Conservation (phyloP, 2,113 vertebrate species). For the Oreochromis aureus region DNA sequence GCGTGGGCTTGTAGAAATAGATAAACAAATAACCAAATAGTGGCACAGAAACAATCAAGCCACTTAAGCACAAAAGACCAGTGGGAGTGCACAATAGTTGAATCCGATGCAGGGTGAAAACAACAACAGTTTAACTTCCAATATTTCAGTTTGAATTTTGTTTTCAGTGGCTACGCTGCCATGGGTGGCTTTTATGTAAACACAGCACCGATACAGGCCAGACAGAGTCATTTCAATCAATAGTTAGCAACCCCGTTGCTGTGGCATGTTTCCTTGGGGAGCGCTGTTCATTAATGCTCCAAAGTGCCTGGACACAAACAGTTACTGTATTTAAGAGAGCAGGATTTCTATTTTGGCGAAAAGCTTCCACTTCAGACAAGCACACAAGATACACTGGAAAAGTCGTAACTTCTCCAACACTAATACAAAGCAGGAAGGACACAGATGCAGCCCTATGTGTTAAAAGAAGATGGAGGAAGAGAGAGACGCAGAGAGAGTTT, state of each 20-base stretch:
- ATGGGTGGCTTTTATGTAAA: constrained; percentile 34
- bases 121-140: constrained; percentile 24
- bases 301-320: constrained; percentile 29
- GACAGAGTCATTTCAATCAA: constrained; percentile 54
- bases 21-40: constrained; percentile 45
- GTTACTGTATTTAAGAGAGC: constrained; percentile 27
- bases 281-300: constrained; percentile 47
- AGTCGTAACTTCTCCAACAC: not conserved
- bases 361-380: constrained; percentile 5
- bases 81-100: constrained; percentile 18
- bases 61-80: constrained; percentile 43
- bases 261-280: constrained; percentile 35
- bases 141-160: not conserved
- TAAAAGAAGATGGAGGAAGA: not conserved
- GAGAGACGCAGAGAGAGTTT: not conserved
- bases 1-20: constrained; percentile 30
- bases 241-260: constrained; percentile 45
- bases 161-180: not conserved
- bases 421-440: constrained; percentile 6
- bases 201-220: constrained; percentile 6
- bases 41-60: constrained; percentile 25
- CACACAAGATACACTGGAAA: not conserved
- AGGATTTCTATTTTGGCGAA: constrained; percentile 16
- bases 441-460: not conserved
- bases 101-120: not conserved